phyloP scores from a whole-genome alignment of 2,113 vertebrate genomes.

The Pachyramphus minor region DNA sequence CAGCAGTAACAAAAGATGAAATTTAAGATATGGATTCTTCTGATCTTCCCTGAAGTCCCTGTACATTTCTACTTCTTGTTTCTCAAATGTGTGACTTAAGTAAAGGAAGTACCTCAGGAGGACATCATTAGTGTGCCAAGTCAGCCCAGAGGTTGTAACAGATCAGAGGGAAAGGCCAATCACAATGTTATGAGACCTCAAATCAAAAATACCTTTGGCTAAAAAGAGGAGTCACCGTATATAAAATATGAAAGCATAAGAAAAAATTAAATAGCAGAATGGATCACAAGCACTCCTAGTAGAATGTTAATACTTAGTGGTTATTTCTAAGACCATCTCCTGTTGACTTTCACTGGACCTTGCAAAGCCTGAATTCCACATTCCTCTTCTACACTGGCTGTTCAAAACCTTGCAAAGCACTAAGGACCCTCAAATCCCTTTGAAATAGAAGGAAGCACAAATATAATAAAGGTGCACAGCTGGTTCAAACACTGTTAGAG shows the following conservation, averaged over 20 bases:
- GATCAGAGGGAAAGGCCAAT: neutral
- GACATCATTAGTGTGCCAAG: neutral
- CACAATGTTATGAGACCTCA: neutral
- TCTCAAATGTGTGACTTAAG: neutral
- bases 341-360: neutral
- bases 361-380: neutral
- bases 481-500: neutral
- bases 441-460: neutral
- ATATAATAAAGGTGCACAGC: neutral
- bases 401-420: neutral
- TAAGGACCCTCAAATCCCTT: neutral
- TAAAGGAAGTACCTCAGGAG: neutral
- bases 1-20: neutral
- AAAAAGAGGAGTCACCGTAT: neutral
- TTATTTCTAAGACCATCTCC: neutral
- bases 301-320: neutral
- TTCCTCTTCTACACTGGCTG: neutral
- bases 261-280: neutral
- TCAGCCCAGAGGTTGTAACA: neutral
- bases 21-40: neutral
- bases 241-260: neutral
- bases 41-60: neutral
- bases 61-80: neutral
- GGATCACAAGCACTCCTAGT: neutral
- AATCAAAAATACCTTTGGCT: neutral